These are phyloP conservation scores for Ploceus nigricollis DNA, from an alignment of 2,113 vertebrate species.

Conservation along the genomic window DNA sequence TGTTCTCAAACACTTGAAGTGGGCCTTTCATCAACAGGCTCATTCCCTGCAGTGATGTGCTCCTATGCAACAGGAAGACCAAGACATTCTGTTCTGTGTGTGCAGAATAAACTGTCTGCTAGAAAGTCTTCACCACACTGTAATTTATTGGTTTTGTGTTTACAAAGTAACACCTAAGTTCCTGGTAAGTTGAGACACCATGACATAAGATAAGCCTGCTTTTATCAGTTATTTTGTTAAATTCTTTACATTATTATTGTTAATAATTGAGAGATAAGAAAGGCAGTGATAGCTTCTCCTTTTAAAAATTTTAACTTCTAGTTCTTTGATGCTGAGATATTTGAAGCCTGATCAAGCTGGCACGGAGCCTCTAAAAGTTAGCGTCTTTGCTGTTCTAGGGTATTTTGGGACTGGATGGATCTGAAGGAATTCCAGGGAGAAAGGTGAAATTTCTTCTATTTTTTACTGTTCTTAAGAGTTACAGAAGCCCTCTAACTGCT, in stretches of 20 bases:
- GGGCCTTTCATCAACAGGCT: background rate
- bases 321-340: background rate
- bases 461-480: background rate
- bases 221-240: background rate
- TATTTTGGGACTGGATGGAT: conserved; percentile 79
- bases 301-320: background rate
- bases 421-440: conserved; percentile 74
- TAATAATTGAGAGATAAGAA: background rate
- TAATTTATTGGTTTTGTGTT: background rate
- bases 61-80: background rate
- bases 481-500: background rate
- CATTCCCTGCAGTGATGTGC: background rate
- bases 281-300: background rate
- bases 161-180: background rate
- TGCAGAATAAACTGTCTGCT: background rate
- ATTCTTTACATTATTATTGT: background rate
- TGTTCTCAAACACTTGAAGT: background rate
- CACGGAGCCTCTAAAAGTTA: background rate
- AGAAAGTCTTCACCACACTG: background rate
- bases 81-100: background rate
- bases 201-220: background rate
- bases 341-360: background rate
- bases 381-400: conserved; percentile 76
- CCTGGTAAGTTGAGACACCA: background rate
- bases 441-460: conserved; percentile 70